Evolutionary conservation across 2,888 invertebrate species (phyloP), one percentile per base, ranked within the genome.

Genomic region (Ditula angustiorana): DNA sequence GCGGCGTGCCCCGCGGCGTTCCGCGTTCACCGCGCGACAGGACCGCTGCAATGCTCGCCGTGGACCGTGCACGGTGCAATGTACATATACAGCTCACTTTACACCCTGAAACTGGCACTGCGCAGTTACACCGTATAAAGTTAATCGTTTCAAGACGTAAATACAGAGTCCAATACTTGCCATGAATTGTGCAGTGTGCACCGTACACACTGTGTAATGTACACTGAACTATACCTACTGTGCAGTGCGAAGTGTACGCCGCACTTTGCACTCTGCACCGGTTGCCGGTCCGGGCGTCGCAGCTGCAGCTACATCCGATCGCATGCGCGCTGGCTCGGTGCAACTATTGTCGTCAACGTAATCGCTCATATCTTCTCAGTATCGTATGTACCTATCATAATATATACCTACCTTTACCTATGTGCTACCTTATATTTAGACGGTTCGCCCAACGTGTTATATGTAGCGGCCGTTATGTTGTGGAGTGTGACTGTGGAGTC

Each of bases 351-450:
- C 5, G 16, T 57, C 44, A 28, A 55, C 41, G 19, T 61, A 47
- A 56, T 44, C 44, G 47, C 57, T 44, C 63, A 58, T 57, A 63
- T 58, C 62, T 57, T 63, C 57, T 57, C 50, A 58, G 50, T 63
- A 63, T 63, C 30, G 19, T 63, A 44, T 63, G 52, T 53, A 61
- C 23, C 49, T 63, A 49, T 30, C 30, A 16, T 55, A n/a, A n/a
- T n/a, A 46, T 47, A 23, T 61, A 55, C 26, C 28, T 55, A 61
- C 35, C 41, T 35, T 56, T 24, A 56, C 30, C 30, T 35, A 57
- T 62, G 33, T 57, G 63, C 50, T 50, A 63, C 37, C 30, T 58
- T n/a, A n/a, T n/a, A 46, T 52, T 33, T 52, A 63, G 26, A 58
- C 33, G 41, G 50, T 58, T 57, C 63, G 57, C 57, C 33, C 63